Evolutionary conservation across 2,888 invertebrate species (phyloP), one percentile per base, ranked within the genome.

Genomic region (Bibio marci): DNA sequence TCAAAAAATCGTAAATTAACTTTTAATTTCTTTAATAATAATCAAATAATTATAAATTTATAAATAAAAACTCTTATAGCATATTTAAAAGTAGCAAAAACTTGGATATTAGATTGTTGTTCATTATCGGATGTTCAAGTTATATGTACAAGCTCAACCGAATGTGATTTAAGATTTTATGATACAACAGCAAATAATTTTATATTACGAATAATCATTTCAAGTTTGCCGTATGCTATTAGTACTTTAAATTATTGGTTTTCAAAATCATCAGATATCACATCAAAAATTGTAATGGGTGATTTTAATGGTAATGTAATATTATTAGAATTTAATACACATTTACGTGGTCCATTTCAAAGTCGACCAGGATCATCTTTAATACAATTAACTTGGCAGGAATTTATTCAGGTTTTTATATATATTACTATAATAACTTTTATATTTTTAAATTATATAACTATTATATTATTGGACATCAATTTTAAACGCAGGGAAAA

Each of bases 151-250:
- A 71, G 80, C 41, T 80, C 85, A 13, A 76, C 80, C 1, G 80
- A 83, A 58, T 63, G 80, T 13, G 83, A 83, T 53, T 59, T 87
- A 33, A 70, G 79, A 46, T 82, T 87, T 58, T 87, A 86, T 53
- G 85, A 86, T 55, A 75, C 76, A 34, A 73, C 74, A 15, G 80
- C 76, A 6, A 71, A 71, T 41, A 79, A 76, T 40, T 83, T 83
- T 56, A 73, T 74, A 30, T 62, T 81, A 32, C 68, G 80, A 48
- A 68, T 81, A 40, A 66, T 76, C 46, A 73, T 87, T 45, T 70
- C 72, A 1, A 76, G 76, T 42, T 66, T 60, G 36, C 59, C 59
- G 0, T 53, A 43, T 45, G 54, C 58, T 0, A 55, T 59, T 7
- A 52, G 50, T 39, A 48, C 52, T 35, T 55, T 58, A 54, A 45